Base-by-base conservation (phyloP, 2,888 invertebrate genomes). In the Xiphydria camelus region DNA sequence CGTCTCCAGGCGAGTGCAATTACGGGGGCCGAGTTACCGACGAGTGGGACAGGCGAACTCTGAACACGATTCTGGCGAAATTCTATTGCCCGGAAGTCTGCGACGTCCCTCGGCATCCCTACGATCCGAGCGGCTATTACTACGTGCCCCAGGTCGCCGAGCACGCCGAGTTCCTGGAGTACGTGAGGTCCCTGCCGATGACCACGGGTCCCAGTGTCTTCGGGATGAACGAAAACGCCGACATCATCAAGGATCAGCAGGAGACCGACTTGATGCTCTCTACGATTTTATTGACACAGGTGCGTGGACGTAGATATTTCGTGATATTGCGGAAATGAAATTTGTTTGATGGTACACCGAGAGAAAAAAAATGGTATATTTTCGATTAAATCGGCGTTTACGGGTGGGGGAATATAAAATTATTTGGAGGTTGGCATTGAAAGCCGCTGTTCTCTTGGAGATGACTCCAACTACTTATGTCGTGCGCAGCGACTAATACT, bases 1-100 rank as follows among this genome's bases (percentile, higher is more conserved):
- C n/a, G n/a, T n/a, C 49, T 43, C 43, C 47, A 70, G 95, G 95
- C 9, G 95, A 96, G 76, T 96, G 95, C 70, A 95, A 95, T 80
- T 97, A 96, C 73, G 96, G 96, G 6, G 96, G 96, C 0, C 84
- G 94, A 31, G 94, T 97, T 9, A 96, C 95, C 0, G 96, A 96
- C 75, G 94, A 94, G 73, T 94, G 94, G 92, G 96, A 97, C 78
- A 81, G 94, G n/a, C 82, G 95, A 40, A 88, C 88, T 26, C 81
- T 96, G 44, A 85, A 84, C 66, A 94, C 94, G 2, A 87, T 95
- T 53, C 79, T 96, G 39, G 78, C 76, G 51, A 87, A 86, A 66
- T 95, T 89, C 76, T 96, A 93, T 76, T 87, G 86, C 62, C 80
- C 82, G 0, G 78, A 78, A 12, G 79, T 92, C 4, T 79, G 79